A percentile compares a stretch with the other conserved stretches of the same genome.
Conservation (phyloP, 2,113 vertebrate genomes). For the Mustela nigripes region DNA sequence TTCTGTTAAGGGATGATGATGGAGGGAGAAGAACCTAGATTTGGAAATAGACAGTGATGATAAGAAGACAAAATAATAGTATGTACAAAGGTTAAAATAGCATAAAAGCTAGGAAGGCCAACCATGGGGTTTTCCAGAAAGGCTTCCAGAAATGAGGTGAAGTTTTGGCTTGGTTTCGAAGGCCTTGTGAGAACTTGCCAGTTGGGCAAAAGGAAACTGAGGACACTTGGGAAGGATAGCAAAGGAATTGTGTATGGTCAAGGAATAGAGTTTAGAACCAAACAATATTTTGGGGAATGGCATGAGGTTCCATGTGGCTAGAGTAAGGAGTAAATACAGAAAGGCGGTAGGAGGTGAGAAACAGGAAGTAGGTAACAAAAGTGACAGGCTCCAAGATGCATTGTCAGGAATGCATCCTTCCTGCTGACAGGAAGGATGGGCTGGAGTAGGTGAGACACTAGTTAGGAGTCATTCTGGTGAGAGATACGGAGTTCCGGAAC, state of each 20-base stretch:
- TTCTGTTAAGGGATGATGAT: not conserved
- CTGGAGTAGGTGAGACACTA: not conserved
- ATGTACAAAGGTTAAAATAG: not conserved
- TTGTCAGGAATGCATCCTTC: not conserved
- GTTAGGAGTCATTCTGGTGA: not conserved
- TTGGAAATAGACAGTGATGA: not conserved
- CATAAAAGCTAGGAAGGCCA: not conserved
- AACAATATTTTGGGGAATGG: not conserved
- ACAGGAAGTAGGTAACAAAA: not conserved
- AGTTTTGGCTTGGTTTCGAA: not conserved
- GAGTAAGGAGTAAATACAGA: not conserved
- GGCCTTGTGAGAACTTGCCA: not conserved
- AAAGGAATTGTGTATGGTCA: not conserved
- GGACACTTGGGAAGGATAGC: not conserved
- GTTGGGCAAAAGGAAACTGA: not conserved
- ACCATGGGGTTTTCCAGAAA: not conserved
- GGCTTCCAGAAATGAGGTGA: not conserved
- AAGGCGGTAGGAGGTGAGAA: not conserved
- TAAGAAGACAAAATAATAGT: not conserved
- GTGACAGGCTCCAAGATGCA: not conserved
- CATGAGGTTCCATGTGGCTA: not conserved
- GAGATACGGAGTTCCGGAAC: not conserved
- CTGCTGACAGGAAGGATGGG: not conserved
- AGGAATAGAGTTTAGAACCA: not conserved
- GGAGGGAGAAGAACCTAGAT: not conserved